Conservation (phyloP, 2,113 vertebrate species). For the Pseudonaja textilis region DNA sequence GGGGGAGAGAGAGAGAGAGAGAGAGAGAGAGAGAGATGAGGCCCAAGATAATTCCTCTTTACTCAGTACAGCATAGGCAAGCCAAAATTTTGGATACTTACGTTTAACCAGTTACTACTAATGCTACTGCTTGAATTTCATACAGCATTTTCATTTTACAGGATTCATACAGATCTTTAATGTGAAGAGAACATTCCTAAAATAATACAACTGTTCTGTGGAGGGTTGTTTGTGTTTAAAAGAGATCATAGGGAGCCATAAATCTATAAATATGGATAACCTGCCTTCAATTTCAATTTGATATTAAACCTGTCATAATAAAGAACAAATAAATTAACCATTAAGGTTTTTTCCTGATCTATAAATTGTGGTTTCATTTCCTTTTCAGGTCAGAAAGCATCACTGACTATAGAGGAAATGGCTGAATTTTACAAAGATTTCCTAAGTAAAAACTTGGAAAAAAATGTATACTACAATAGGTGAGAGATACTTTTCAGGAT, state of each 20-base stretch:
- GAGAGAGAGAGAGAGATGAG: not conserved
- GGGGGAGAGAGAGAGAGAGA: too few relatives aligned
- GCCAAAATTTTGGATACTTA: not conserved
- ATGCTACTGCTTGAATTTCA: not conserved
- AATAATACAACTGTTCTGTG: not conserved
- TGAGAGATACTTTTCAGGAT: constrained; percentile 56
- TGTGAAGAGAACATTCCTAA: not conserved
- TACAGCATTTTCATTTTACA: not conserved
- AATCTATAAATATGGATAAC: not conserved
- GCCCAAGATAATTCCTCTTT: not conserved
- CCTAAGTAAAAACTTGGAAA: constrained; percentile 82
- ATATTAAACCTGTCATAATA: not conserved
- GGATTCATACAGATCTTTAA: not conserved
- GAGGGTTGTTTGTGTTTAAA: not conserved
- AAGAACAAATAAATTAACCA: not conserved
- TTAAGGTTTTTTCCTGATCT: not conserved
- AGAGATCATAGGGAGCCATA: not conserved
- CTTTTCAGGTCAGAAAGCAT: constrained; percentile 78
- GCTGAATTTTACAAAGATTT: constrained; percentile 92
- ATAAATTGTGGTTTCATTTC: not conserved
- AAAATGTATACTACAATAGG: constrained; percentile 90
- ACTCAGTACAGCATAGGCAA: too few relatives aligned
- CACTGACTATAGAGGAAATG: constrained; percentile 87
- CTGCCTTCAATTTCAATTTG: not conserved
- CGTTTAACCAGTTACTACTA: not conserved